Conservation (phyloP, 2,797 vertebrate genomes). For the Typhlichthys subterraneus region DNA sequence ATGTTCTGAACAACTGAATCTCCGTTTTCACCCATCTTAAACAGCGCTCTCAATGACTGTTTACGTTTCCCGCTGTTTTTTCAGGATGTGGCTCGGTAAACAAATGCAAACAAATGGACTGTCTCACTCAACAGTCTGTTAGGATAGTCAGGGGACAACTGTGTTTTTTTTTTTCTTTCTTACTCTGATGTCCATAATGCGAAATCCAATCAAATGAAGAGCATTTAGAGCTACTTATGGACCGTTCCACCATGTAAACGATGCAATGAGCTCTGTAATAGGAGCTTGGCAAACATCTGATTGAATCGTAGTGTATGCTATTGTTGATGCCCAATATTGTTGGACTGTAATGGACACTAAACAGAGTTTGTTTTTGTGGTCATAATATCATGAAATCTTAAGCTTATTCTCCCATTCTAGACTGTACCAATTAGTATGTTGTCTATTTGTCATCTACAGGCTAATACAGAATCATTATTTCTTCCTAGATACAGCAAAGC, state of each 20-base stretch:
- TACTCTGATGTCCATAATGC: constrained; percentile 80
- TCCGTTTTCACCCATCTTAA: constrained; percentile 63
- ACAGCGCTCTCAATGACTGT: constrained; percentile 46
- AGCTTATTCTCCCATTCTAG: constrained; percentile 62
- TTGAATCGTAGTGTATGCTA: constrained; percentile 77
- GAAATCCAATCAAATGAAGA: constrained; percentile 82
- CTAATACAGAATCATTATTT: constrained; percentile 26
- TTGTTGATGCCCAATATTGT: constrained; percentile 70
- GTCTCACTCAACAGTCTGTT: constrained; percentile 78
- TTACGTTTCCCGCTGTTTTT: constrained; percentile 63
- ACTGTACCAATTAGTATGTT: constrained; percentile 55
- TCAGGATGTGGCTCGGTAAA: constrained; percentile 70
- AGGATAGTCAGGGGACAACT: constrained; percentile 71
- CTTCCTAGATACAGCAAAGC: constrained; percentile 4
- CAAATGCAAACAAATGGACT: constrained; percentile 77
- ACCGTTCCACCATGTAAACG: constrained; percentile 79
- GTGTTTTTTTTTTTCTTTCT: constrained; percentile 64
- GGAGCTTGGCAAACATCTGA: constrained; percentile 76
- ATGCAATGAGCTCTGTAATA: constrained; percentile 78
- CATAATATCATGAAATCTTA: constrained; percentile 69
- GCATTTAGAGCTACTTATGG: constrained; percentile 83
- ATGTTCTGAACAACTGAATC: constrained; percentile 43
- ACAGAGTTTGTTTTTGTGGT: constrained; percentile 70
- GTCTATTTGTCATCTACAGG: constrained; percentile 38
- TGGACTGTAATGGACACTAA: constrained; percentile 73